Base-by-base conservation (phyloP, 1,140 invertebrate genomes). In the Cherax quadricarinatus region DNA sequence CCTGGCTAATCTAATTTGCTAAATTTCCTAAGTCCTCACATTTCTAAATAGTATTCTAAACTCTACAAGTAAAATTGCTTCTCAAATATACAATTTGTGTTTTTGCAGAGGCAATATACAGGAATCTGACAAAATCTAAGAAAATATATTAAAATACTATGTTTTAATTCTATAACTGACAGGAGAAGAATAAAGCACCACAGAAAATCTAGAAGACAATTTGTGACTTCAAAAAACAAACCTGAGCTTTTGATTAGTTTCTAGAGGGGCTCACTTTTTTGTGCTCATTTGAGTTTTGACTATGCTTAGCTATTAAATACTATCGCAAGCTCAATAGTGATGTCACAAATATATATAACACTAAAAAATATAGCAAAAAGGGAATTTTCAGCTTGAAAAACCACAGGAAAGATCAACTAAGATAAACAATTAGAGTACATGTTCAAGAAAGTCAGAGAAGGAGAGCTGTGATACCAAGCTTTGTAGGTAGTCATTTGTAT, bases 381-480 rank as follows among this genome's bases (percentile, higher is more conserved):
- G 79, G 60, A 91, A 81, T 80, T 91, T 57, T 86, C 89, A 91
- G 89, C 75, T 91, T 80, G 83, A 91, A 85, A 70, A 91, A 80
- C 60, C 89, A 91, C 89, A 78, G 86, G 89, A 85, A 89, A 41
- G 80, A 73, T 89, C 14, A 48, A 75, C 57, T 86, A 91, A 91
- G 53, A 81, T 86, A 84, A 81, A 86, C 83, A 78, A 51, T 78
- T 60, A 86, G 16, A 66, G 73, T 66, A 86, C 51, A 86, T 85
- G 73, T 79, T 66, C 57, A 81, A 80, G 83, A 91, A 73, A 86
- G 24, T 30, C 70, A 30, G n/a, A 75, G 70, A 30, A 75, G 70
- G 70, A 75, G 70, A 30, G 24, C 70, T 75, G 70, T 75, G 21
- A 75, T 10, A 75, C 70, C 70, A 75, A 75, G 70, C 70, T 75